A percentile compares a stretch with the other conserved stretches of the same genome.
phyloP scores from a whole-genome alignment of 1,140 invertebrate genomes.

The Bombus fervidus region DNA sequence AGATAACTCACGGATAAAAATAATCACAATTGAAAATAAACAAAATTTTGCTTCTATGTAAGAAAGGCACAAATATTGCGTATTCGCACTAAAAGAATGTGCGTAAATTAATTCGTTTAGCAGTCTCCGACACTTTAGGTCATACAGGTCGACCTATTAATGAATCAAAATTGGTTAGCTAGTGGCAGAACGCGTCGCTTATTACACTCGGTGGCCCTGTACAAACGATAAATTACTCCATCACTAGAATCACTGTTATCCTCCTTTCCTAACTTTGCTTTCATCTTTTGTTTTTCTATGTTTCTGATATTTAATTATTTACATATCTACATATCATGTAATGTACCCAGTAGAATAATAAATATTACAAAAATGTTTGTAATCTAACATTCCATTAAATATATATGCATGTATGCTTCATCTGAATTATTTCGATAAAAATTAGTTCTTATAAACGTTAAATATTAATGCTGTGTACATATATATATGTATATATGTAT shows the following conservation, averaged over 20 bases:
- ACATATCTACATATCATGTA: neutral
- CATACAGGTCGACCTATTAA: constrained; percentile 58
- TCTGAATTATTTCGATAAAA: neutral
- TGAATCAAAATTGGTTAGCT: constrained; percentile 59
- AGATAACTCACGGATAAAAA: constrained; percentile 31
- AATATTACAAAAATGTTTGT: neutral
- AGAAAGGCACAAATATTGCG: constrained; percentile 14
- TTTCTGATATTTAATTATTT: neutral
- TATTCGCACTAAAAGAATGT: constrained; percentile 16
- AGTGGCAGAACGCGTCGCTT: constrained; percentile 34
- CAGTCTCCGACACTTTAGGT: constrained; percentile 50
- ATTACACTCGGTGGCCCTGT: constrained; percentile 49
- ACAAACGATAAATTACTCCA: constrained; percentile 54
- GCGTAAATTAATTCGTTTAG: constrained; percentile 63
- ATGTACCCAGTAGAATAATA: neutral
- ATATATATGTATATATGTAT: neutral
- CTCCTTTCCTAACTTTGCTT: neutral
- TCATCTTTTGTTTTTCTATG: neutral
- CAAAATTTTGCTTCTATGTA: constrained; percentile 1
- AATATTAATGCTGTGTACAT: neutral
- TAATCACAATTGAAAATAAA: constrained; percentile 24
- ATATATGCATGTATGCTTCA: neutral
- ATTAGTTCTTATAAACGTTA: too few species aligned
- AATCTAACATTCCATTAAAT: neutral
- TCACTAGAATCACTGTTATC: neutral